These are phyloP conservation scores for Polydesmus complanatus DNA, from an alignment of 2,888 invertebrate species.

Conservation along the genomic window DNA sequence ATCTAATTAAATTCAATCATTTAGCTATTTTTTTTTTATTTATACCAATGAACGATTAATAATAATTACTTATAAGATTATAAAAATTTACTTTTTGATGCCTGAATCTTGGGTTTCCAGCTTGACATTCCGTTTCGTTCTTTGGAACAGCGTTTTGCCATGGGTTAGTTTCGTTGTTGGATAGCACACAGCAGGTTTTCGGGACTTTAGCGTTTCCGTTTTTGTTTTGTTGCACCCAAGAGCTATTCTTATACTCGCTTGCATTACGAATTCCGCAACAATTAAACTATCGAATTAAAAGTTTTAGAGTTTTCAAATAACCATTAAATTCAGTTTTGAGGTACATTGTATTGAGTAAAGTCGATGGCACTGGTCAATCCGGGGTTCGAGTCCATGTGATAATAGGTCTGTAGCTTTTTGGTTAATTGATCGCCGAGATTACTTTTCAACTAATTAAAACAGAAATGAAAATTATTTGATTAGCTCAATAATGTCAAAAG, in stretches of 20 bases:
- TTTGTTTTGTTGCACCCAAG: conserved; percentile 25
- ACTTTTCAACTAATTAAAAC: conserved; percentile 25
- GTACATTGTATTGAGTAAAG: conserved; percentile 36
- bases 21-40: background rate
- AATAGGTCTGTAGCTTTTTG: conserved; percentile 30
- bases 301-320: background rate
- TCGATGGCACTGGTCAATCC: conserved; percentile 37
- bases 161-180: conserved; percentile 21
- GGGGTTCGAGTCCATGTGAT: conserved; percentile 30
- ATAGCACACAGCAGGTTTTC: conserved; percentile 26
- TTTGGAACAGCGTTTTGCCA: conserved; percentile 25
- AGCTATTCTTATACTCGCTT: conserved; percentile 34
- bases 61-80: background rate
- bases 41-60: background rate
- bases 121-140: conserved; percentile 24
- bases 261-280: conserved; percentile 36
- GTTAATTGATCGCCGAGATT: conserved; percentile 32
- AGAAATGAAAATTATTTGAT: background rate
- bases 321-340: background rate
- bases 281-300: conserved; percentile 21
- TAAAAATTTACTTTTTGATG: conserved; percentile 29
- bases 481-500: background rate
- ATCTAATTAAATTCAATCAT: background rate
- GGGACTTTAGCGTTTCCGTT: conserved; percentile 21
- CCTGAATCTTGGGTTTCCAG: conserved; percentile 29